Evolutionary conservation across 2,888 invertebrate genomes (phyloP).

Genomic region (Lysandra bellargus): DNA sequence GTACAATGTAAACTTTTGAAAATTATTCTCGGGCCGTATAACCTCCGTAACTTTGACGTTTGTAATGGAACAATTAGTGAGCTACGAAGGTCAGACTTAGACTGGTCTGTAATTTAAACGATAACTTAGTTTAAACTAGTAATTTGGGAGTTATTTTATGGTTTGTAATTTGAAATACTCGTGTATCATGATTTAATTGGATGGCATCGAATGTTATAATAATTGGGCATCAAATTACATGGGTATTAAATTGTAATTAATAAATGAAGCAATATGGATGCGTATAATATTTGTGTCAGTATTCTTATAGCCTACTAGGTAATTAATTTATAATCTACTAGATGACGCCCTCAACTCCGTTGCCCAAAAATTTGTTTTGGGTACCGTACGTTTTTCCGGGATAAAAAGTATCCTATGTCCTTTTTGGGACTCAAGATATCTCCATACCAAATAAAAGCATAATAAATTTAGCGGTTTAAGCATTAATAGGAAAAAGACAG

Average conservation of each 20-base stretch:
- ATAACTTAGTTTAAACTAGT: not conserved
- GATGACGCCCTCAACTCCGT: too few relatives aligned
- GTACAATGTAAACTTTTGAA: conserved; percentile 2
- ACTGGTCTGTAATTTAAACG: not conserved
- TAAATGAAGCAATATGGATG: not conserved
- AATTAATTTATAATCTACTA: too few relatives aligned
- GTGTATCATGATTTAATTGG: not conserved
- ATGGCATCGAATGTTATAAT: not conserved
- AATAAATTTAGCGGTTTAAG: too few relatives aligned
- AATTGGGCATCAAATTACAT: not conserved
- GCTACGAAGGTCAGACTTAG: not conserved
- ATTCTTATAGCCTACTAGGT: too few relatives aligned
- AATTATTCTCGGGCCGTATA: not conserved
- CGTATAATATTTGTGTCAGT: too few relatives aligned
- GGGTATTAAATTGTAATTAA: not conserved
- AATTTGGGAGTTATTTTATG: not conserved
- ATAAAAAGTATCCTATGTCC: too few relatives aligned
- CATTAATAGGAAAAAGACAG: too few relatives aligned
- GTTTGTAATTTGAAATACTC: not conserved
- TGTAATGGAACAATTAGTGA: not conserved
- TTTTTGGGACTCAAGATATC: too few relatives aligned
- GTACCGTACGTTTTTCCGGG: too few relatives aligned
- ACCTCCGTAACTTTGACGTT: not conserved
- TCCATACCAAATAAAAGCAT: too few relatives aligned
- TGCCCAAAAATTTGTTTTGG: too few relatives aligned